Base-by-base conservation (phyloP, 2,888 invertebrate genomes). In the Cremastinae sp. region DNA sequence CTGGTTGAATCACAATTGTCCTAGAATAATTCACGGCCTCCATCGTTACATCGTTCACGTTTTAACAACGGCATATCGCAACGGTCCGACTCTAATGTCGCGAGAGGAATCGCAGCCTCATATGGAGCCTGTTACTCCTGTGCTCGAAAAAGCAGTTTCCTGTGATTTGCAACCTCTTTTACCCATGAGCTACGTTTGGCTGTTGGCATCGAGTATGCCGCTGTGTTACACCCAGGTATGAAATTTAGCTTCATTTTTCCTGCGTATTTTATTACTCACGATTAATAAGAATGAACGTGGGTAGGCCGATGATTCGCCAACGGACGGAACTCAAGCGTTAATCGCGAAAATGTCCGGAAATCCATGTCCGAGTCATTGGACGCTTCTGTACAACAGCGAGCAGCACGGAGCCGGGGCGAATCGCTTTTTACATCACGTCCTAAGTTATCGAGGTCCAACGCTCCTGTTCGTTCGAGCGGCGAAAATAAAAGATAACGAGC, bases 361-460 rank as follows among this genome's bases (percentile, higher is more conserved):
- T 45, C 87, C 90, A 8, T 90, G 89, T 76, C 91, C 91, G 2
- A 94, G 95, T 70, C 96, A 96, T 90, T 98, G 97, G 97, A 93
- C 94, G 64, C 91, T 95, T 75, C 90, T 98, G 62, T 98, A 97
- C 91, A 93, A 94, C 84, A 95, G 96, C 68, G 93, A 94, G 83
- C 94, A 95, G 75, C 96, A 97, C 90, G 98, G 97, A 0, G 90
- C 95, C n/a, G 97, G 97, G 22, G 93, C 95, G 69, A 97, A 97
- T 91, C 92, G 96, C 81, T 97, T 97, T 90, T 91, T 96, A 82
- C 96, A 97, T 87, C 97, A 97, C 90, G 95, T 97, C 2, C 92
- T 96, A 16, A 93, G 93, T 8, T 96, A 96, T 90, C 92, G 90
- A 73, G 92, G 92, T 0, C 92, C 93, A 0, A 92, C 92, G 0